Percentiles rank a stretch among this genome's conserved stretches.
These are phyloP conservation scores for Neocrepidodera transversa DNA, from an alignment of 2,888 invertebrate species.

Conservation along the genomic window DNA sequence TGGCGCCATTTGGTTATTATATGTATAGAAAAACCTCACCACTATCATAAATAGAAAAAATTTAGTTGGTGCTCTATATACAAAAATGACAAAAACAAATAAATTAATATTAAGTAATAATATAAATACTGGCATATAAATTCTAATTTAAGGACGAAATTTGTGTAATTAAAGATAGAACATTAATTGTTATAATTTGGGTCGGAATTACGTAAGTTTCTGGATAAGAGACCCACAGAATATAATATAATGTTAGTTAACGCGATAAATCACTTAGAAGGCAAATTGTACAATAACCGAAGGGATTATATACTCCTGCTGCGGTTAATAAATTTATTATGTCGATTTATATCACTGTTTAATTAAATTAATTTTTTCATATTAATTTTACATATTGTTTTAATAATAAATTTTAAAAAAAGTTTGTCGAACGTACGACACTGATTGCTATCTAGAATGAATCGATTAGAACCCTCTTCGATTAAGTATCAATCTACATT, in stretches of 20 bases:
- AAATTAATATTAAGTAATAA: too few species aligned
- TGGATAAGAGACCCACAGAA: constrained; percentile 2
- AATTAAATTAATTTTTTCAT: too few species aligned
- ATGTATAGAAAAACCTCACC: too few species aligned
- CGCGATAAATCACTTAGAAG: constrained; percentile 2
- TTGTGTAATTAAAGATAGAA: constrained; percentile 1
- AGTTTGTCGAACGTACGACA: too few species aligned
- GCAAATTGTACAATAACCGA: constrained; percentile 1
- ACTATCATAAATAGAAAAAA: too few species aligned
- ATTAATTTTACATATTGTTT: too few species aligned
- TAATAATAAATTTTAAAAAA: too few species aligned
- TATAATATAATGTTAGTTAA: constrained; percentile 1
- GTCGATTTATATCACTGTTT: too few species aligned
- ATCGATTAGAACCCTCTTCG: constrained; percentile 7
- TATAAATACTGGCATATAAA: not conserved
- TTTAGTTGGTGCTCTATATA: too few species aligned
- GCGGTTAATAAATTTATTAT: too few species aligned
- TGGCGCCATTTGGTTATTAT: too few species aligned
- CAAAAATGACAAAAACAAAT: too few species aligned
- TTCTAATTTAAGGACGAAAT: not conserved
- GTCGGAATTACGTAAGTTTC: constrained; percentile 4
- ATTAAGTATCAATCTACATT: constrained; percentile 8
- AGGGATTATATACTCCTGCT: not conserved
- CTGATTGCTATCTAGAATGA: constrained; percentile 1
- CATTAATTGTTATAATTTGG: constrained; percentile 7